Base-by-base conservation (phyloP, 2,888 invertebrate genomes). In the Chloroclysta siterata region DNA sequence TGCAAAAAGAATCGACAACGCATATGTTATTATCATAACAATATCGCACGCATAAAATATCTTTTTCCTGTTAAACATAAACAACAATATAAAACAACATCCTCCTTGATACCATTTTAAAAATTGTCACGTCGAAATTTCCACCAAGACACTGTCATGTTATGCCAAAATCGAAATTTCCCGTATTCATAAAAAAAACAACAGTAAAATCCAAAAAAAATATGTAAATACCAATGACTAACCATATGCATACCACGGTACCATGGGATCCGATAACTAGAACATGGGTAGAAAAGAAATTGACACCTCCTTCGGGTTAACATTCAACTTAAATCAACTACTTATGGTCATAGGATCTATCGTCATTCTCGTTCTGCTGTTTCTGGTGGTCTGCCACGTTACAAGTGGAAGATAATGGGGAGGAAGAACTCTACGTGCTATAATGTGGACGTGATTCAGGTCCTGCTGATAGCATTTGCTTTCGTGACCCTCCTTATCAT, bases 291-390 rank as follows among this genome's bases (percentile, higher is more conserved):
- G 39, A 57, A 63, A 53, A 52, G 51, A 39, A 28, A 2, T 54
- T 4, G 39, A 64, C 7, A n/a, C 60, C 0, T 11, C 64, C 0
- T 79, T 78, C 51, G 80, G 79, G 1, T 73, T 85, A 0, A 75
- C 63, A 56, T 84, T 89, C 42, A 88, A 85, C 61, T 65, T 90
- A 10, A 87, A 89, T 63, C 89, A 90, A 53, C 73, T 90, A 5
- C 74, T 90, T 0, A 87, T 88, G 78, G 79, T 88, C 0, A 72
- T 88, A 0, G 89, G 89, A 0, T 86, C 90, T 1, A 52, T 90
- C 1, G 82, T 88, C 0, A 85, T 90, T 1, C 65, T 91, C 0
- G 77, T 89, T 0, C 72, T 90, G 0, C 69, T 90, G 0, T 89
- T 88, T 55, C 66, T 89, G 2, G 75, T 90, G 3, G 86, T 91